A percentile compares a stretch with the other conserved stretches of the same genome.
Conservation (phyloP, 2,888 invertebrate genomes). For the Drosophila monieri region DNA sequence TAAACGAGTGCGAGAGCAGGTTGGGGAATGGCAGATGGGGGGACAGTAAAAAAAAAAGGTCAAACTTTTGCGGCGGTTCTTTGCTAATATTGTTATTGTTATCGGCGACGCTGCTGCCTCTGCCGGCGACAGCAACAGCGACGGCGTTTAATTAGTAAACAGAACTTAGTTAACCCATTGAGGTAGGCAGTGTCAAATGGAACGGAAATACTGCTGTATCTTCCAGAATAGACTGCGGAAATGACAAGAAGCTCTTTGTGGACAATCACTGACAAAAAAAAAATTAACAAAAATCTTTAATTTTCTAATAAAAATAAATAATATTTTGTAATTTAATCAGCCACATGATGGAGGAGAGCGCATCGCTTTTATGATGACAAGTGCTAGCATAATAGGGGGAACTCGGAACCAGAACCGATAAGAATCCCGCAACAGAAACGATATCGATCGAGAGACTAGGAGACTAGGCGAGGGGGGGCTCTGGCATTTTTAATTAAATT, state of each 20-base stretch:
- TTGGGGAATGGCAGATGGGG: neutral
- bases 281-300: neutral
- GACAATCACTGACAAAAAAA: neutral
- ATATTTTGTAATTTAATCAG: too few species aligned
- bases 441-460: neutral
- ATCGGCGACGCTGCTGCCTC: slow-evolving; percentile 22
- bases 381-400: slow-evolving; percentile 8
- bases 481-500: slow-evolving; percentile 43
- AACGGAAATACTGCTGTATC: slow-evolving; percentile 14
- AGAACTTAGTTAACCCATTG: slow-evolving; percentile 55
- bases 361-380: slow-evolving; percentile 52
- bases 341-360: too few species aligned
- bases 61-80: slow-evolving; percentile 64
- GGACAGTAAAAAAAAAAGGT: slow-evolving; percentile 62
- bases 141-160: slow-evolving; percentile 66
- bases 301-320: neutral
- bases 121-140: neutral
- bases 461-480: slow-evolving; percentile 6
- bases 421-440: neutral
- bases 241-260: neutral
- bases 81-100: slow-evolving; percentile 47
- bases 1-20: slow-evolving; percentile 14
- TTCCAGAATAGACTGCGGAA: neutral
- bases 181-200: slow-evolving; percentile 40
- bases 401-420: slow-evolving; percentile 4